Evolutionary conservation across 2,888 invertebrate species (phyloP).

Genomic region (Brassicogethes aeneus): DNA sequence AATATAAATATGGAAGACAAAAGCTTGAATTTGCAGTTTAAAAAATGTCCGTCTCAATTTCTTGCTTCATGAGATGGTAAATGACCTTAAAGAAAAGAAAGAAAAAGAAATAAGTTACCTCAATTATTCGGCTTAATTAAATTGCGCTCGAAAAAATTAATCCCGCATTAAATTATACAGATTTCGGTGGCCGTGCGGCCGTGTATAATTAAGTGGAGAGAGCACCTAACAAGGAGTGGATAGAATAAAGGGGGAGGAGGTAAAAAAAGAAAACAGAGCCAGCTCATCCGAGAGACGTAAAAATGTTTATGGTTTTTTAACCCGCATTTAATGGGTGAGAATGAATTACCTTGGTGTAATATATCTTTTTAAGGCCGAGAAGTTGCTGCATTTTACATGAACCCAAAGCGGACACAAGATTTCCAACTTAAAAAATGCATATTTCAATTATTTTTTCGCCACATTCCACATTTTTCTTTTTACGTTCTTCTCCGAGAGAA

Average conservation of each 20-base stretch:
- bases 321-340: conserved; percentile 33
- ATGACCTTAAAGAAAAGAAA: too few species aligned
- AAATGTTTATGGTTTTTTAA: conserved; percentile 38
- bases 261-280: conserved; percentile 21
- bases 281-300: conserved; percentile 28
- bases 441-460: conserved; percentile 19
- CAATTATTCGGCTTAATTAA: conserved; percentile 25
- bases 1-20: too few species aligned
- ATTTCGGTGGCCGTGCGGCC: conserved; percentile 19
- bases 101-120: too few species aligned
- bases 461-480: too few species aligned
- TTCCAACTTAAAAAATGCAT: conserved; percentile 24
- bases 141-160: conserved; percentile 22
- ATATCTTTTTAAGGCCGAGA: conserved; percentile 29
- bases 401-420: conserved; percentile 24
- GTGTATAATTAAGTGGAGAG: conserved; percentile 20
- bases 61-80: too few species aligned
- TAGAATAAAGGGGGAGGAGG: neutral
- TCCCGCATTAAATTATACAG: conserved; percentile 27
- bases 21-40: too few species aligned
- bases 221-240: conserved; percentile 10
- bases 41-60: too few species aligned
- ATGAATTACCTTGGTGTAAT: conserved; percentile 36
- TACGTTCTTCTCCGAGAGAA: too few species aligned
- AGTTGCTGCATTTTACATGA: conserved; percentile 30